phyloP scores from a whole-genome alignment of 2,113 vertebrate species.

The Rana temporaria region DNA sequence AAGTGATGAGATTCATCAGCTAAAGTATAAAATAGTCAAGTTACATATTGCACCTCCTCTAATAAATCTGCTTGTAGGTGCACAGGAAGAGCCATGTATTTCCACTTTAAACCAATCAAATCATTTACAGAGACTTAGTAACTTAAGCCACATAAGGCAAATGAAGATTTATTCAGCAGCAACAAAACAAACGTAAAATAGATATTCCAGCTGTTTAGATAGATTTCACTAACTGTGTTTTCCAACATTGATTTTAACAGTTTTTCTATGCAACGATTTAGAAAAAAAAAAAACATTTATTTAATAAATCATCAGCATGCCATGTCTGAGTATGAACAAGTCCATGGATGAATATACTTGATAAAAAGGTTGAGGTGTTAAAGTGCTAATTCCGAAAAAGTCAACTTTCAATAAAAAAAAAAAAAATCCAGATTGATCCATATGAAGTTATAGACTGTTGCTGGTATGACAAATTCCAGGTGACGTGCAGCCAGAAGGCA shows the following conservation, averaged over 20 bases:
- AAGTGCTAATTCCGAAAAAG: neutral
- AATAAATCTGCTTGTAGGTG: too few species aligned
- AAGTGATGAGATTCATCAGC: too few species aligned
- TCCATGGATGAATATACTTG: neutral
- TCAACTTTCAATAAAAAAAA: neutral
- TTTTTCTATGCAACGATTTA: neutral
- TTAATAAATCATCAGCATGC: neutral
- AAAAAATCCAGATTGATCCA: too few species aligned
- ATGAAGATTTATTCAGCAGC: constrained; percentile 41
- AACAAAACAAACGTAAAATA: constrained; percentile 1
- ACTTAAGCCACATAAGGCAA: neutral
- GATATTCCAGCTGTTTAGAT: neutral
- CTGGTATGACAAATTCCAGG: too few species aligned
- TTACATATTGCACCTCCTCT: too few species aligned
- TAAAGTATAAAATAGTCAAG: too few species aligned
- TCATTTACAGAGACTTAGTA: too few species aligned
- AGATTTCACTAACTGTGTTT: neutral
- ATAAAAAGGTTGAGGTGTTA: neutral
- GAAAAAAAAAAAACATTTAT: neutral
- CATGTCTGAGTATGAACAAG: neutral
- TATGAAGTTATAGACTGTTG: too few species aligned
- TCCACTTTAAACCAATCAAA: too few species aligned
- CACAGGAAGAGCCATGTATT: too few species aligned
- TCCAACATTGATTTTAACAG: neutral
- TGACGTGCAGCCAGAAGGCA: too few species aligned